Evolutionary conservation across 2,113 vertebrate genomes (phyloP).

Genomic region (Marmota flaviventris): DNA sequence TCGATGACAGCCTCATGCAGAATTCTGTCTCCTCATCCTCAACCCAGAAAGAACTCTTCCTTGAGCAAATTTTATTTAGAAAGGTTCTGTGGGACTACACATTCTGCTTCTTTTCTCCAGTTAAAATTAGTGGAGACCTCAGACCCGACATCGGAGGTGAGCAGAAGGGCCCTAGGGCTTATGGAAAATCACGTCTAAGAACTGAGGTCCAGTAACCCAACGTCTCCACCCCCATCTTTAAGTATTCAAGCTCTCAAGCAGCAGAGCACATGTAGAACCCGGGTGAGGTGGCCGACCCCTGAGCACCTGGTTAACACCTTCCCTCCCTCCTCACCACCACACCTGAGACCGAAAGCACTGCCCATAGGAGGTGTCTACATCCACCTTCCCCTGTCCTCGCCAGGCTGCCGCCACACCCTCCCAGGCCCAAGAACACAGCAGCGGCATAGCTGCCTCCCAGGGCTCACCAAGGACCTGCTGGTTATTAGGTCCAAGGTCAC

Average conservation of each 20-base stretch:
- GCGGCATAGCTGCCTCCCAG: background rate
- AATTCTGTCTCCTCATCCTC: background rate
- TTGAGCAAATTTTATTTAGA: background rate
- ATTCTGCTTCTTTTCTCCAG: background rate
- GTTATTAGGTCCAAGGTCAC: background rate
- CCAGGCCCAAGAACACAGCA: background rate
- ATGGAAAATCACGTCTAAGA: constrained; percentile 1
- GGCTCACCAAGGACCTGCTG: background rate
- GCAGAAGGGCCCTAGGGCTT: background rate
- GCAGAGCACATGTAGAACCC: background rate
- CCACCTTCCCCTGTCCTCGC: background rate
- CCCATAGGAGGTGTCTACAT: background rate
- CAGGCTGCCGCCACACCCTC: background rate
- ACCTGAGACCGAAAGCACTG: background rate
- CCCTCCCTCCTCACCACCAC: background rate
- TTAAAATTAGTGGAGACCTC: background rate
- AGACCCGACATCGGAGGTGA: background rate
- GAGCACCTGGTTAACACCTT: background rate
- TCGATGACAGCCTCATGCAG: background rate
- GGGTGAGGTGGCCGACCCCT: background rate
- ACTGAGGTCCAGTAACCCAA: background rate
- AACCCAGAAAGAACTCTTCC: background rate
- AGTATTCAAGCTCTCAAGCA: background rate
- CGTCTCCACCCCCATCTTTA: background rate
- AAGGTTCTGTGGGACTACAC: background rate